Percentiles rank a stretch among this genome's conserved stretches.
phyloP scores from a whole-genome alignment of 2,113 vertebrate genomes.

The Blennius ocellaris region DNA sequence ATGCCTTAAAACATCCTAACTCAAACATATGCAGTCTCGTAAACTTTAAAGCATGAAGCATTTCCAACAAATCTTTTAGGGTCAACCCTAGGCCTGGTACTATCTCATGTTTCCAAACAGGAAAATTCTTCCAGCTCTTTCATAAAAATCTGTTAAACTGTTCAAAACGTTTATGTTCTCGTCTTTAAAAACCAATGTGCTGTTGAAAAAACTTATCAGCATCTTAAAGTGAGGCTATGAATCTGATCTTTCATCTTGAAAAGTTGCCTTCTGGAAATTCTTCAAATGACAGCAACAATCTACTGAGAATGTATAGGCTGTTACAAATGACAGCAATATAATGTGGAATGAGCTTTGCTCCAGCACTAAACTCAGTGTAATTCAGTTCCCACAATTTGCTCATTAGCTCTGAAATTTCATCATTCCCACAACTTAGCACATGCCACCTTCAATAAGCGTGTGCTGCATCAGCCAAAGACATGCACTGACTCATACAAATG shows the following conservation, averaged over 20 bases:
- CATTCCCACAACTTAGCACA: conserved; percentile 51
- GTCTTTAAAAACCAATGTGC: conserved; percentile 5
- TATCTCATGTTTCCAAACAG: conserved; percentile 61
- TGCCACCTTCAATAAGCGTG: conserved; percentile 49
- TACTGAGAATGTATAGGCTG: conserved; percentile 19
- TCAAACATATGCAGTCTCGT: conserved; percentile 64
- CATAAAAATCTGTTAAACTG: conserved; percentile 23
- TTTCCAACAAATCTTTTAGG: conserved; percentile 66
- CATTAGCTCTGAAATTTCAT: conserved; percentile 54
- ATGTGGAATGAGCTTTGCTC: conserved; percentile 41
- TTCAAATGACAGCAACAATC: conserved; percentile 32
- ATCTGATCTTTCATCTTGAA: conserved; percentile 29
- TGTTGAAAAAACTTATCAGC: conserved; percentile 21
- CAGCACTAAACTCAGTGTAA: conserved; percentile 34
- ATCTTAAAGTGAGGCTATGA: conserved; percentile 22
- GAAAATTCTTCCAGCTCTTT: conserved; percentile 41
- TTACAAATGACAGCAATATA: conserved; percentile 56
- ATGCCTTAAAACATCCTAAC: conserved; percentile 61
- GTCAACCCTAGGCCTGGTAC: conserved; percentile 47
- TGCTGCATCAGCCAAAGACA: conserved; percentile 22
- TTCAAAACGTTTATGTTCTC: conserved; percentile 28
- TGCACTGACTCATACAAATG: conserved; percentile 18
- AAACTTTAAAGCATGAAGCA: conserved; percentile 66
- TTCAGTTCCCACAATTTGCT: conserved; percentile 58
- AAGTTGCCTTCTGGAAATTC: conserved; percentile 38